A percentile compares a stretch with the other conserved stretches of the same genome.
Conservation (phyloP, 2,113 vertebrate genomes). For the Elaphurus davidianus region DNA sequence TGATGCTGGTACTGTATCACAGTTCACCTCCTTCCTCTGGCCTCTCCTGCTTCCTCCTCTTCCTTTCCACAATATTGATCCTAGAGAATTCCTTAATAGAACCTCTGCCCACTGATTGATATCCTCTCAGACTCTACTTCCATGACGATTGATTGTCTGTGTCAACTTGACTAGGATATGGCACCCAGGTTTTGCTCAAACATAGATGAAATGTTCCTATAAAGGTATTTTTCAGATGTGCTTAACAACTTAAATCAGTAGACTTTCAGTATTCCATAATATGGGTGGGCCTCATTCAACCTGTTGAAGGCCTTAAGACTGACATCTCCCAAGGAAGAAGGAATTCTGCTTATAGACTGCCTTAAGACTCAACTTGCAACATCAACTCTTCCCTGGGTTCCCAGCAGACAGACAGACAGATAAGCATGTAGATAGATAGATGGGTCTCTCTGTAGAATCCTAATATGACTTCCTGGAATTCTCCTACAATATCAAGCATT, state of each 20-base stretch:
- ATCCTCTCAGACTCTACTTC: neutral
- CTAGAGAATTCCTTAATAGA: neutral
- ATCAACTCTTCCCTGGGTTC: neutral
- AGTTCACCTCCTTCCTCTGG: neutral
- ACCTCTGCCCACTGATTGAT: neutral
- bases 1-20: neutral
- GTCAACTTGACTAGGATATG: neutral
- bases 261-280: neutral
- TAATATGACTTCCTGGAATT: neutral
- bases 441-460: neutral
- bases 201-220: neutral
- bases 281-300: neutral
- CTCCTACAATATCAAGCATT: neutral
- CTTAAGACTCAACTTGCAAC: neutral
- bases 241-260: neutral
- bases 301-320: neutral
- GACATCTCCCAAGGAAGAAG: neutral
- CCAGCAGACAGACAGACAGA: neutral
- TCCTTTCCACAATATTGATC: neutral
- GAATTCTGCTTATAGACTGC: neutral
- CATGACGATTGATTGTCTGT: neutral
- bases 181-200: neutral
- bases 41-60: neutral
- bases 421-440: neutral
- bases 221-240: neutral